Base-by-base conservation (phyloP, 2,888 invertebrate genomes). In the Listrodromus nycthemerus region DNA sequence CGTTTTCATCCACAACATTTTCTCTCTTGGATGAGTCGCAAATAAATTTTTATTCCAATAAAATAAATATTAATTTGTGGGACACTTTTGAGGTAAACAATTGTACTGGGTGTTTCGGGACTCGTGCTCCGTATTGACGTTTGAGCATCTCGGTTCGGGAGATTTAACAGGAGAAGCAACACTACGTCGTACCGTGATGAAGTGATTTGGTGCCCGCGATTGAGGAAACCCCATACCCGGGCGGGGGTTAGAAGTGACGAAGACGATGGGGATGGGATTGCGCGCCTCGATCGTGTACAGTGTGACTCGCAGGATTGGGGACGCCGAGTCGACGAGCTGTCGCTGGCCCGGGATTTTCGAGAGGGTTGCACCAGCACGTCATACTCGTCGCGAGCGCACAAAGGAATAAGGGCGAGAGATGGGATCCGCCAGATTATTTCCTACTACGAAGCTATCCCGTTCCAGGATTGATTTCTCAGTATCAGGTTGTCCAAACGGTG, bases 201-300 rank as follows among this genome's bases (percentile, higher is more conserved):
- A 87, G 85, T 88, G 89, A 89, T 89, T 88, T 82, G 30, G 80
- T 81, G 86, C 85, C 86, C 71, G 75, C 80, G 52, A 69, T 37
- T 58, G 33, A 45, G 61, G 61, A 37, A 55, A 48, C 41, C 50
- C 69, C 33, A 21, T 33, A 70, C 24, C 58, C 33, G 55, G 58
- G 33, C 24, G 66, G 48, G 45, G 63, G 66, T 61, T 41, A 61
- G 61, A 45, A 55, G 41, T 48, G 65, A 52, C 65, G 70, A 79
- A 21, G 74, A 66, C 61, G 80, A 48, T 37, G 58, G 71, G 50
- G 83, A 76, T 80, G 83, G 52, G 71, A 80, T 83, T 80, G 76
- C 76, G 80, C 41, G 65, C 45, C 50, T 63, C 75, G 83, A 80
- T 83, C 76, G 80, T 67, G 67, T 73, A 76, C 66, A 71, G 70